Percentiles rank a stretch among this genome's conserved stretches.
These are phyloP conservation scores for Physocephala rufipes DNA, from an alignment of 2,888 invertebrate species.

Conservation along the genomic window DNA sequence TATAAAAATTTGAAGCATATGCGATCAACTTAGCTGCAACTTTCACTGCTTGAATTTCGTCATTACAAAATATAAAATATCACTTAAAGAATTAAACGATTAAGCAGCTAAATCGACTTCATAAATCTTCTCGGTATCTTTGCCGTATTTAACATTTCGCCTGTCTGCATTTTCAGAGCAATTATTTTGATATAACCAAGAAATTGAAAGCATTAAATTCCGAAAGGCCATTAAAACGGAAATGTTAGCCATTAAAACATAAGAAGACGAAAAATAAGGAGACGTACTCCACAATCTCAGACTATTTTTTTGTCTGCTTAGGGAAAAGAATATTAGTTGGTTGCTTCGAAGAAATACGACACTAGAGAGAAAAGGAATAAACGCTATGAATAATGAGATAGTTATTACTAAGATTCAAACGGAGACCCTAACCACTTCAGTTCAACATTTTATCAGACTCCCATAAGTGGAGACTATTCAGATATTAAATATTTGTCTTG, in stretches of 20 bases:
- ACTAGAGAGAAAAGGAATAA: slow-evolving; percentile 16
- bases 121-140: no score
- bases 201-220: slow-evolving; percentile 14
- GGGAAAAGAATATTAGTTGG: background rate
- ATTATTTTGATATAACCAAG: background rate
- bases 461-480: background rate
- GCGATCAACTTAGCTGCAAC: no score
- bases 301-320: background rate
- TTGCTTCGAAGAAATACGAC: slow-evolving; percentile 23
- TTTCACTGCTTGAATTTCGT: no score
- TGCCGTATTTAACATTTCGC: no score
- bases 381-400: slow-evolving; percentile 13
- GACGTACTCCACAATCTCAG: background rate
- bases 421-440: background rate
- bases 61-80: no score
- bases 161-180: no score
- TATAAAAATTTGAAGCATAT: no score
- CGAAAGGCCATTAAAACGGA: slow-evolving; percentile 6
- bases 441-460: background rate
- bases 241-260: slow-evolving; percentile 11
- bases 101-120: no score
- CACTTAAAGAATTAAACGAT: no score
- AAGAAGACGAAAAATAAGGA: no score
- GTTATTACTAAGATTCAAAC: slow-evolving; percentile 12
- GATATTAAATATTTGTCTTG: background rate